A percentile compares a stretch with the other conserved stretches of the same genome.
Conservation (phyloP, 1,140 invertebrate genomes). For the Drosophila pseudoananassae region DNA sequence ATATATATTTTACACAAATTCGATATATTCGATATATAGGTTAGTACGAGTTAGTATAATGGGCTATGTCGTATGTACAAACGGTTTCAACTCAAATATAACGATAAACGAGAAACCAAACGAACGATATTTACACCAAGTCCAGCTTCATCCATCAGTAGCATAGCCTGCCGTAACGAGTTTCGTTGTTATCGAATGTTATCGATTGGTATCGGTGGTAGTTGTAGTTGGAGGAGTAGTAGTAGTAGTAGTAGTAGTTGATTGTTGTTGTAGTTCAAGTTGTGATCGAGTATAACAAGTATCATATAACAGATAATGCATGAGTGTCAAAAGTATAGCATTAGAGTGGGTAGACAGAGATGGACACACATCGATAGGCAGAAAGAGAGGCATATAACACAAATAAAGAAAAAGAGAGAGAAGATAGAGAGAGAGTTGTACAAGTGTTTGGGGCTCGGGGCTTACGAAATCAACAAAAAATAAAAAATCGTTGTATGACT, state of each 20-base stretch:
- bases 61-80: slow-evolving; percentile 44
- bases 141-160: slow-evolving; percentile 94
- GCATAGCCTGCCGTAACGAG: slow-evolving; percentile 89
- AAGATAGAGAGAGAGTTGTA: slow-evolving; percentile 34
- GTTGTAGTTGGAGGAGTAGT: slow-evolving; percentile 42
- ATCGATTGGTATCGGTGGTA: slow-evolving; percentile 43
- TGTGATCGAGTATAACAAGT: slow-evolving; percentile 68
- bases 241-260: slow-evolving; percentile 48
- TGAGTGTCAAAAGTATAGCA: slow-evolving; percentile 66
- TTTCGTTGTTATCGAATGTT: slow-evolving; percentile 45
- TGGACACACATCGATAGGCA: slow-evolving; percentile 43
- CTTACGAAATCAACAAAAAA: slow-evolving; percentile 17
- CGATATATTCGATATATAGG: slow-evolving; percentile 24
- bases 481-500: background rate
- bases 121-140: slow-evolving; percentile 91
- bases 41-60: slow-evolving; percentile 10
- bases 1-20: slow-evolving; percentile 4
- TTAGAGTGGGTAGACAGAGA: slow-evolving; percentile 42
- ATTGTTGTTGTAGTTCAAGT: slow-evolving; percentile 63
- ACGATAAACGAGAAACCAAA: slow-evolving; percentile 48
- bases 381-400: slow-evolving; percentile 26
- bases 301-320: slow-evolving; percentile 71
- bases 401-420: slow-evolving; percentile 27
- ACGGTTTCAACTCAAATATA: slow-evolving; percentile 40
- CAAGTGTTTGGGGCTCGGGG: slow-evolving; percentile 21